These are phyloP conservation scores for Onychomys leucogaster DNA, from an alignment of 2,797 vertebrate genomes.

Conservation along the genomic window DNA sequence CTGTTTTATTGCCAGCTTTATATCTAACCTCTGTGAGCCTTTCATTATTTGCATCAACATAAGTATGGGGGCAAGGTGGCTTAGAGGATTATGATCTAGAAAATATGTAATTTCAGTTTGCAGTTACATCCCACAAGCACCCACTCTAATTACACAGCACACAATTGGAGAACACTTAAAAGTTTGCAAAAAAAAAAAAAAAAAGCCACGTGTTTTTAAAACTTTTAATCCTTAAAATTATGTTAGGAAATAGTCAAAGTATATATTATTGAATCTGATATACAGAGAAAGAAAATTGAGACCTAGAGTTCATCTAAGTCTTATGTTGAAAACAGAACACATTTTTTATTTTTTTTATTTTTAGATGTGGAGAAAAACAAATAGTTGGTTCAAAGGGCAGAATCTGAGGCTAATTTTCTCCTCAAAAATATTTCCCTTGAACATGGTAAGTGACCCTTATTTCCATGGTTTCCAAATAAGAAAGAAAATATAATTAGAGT, in stretches of 20 bases:
- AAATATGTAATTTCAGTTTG: slow-evolving; percentile 20
- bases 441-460: background rate
- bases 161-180: slow-evolving; percentile 8
- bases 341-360: background rate
- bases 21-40: background rate
- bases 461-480: slow-evolving; percentile 36
- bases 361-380: background rate
- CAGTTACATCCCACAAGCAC: background rate
- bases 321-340: background rate
- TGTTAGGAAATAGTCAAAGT: background rate
- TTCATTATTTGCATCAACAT: background rate
- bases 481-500: background rate
- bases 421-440: background rate
- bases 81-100: background rate
- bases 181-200: background rate
- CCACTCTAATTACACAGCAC: background rate
- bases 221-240: slow-evolving; percentile 28
- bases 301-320: background rate
- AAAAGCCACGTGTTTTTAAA: background rate
- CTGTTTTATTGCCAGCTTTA: background rate
- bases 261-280: background rate
- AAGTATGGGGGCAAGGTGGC: background rate
- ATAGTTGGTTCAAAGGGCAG: background rate
- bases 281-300: slow-evolving; percentile 15
- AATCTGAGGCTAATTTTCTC: background rate